Evolutionary conservation across 2,797 vertebrate species (phyloP), one percentile per base, ranked within the genome.

Genomic region (Ceyx erithaca): DNA sequence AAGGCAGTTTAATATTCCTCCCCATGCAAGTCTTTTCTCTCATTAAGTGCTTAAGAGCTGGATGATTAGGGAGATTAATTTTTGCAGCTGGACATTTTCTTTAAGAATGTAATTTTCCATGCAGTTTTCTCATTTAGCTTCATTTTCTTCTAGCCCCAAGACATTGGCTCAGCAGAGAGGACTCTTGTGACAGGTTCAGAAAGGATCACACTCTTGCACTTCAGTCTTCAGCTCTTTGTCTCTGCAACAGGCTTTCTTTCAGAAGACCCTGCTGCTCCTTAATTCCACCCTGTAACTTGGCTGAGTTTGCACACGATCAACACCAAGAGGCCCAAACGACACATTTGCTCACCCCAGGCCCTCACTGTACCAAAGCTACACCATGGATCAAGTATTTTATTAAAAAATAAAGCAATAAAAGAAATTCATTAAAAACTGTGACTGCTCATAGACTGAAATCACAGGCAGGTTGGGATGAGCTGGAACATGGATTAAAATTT

Each of bases 31-130:
- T 68, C 88, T 71, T 89, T 91, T 77, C 75, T 79, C 71, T 85
- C 86, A 88, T 88, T 93, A 95, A 80, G 77, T 19, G 67, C 78
- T 91, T 90, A 95, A 92, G 41, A 91, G 78, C 73, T 89, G 57
- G 57, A 71, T 14, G 89, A 93, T 90, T 87, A 85, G 81, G 89
- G 90, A 95, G 76, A 95, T 95, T 93, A 93, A 90, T 89, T 95
- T 96, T 96, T 94, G 92, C 90, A 94, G 90, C 68, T 68, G 81
- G 87, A 89, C 81, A 66, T 93, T 93, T 95, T 68, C 79, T 82
- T 94, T 92, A 90, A 89, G 84, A 87, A 78, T 21, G 22, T 59
- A 16, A 89, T 95, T 95, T 95, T 90, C 89, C 93, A 87, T 64
- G 11, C 75, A 35, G 62, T 95, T 90, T 87, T 94, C 90, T 90